Conservation (phyloP, 1,140 invertebrate genomes). For the Heliconius melpomene region DNA sequence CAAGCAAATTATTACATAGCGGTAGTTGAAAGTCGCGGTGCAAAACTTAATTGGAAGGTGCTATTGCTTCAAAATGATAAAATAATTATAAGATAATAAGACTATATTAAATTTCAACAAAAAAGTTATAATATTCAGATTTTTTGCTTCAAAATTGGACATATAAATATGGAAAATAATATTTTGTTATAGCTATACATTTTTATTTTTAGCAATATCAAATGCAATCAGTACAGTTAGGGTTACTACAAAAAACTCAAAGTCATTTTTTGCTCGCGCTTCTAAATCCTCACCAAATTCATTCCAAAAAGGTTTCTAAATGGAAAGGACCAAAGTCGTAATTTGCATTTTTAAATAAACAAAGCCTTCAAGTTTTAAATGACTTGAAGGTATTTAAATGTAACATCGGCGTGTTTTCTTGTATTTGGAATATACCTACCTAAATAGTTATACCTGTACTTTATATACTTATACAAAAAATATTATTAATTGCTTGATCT, state of each 20-base stretch:
- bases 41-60: conserved; percentile 33
- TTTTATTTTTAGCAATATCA: conserved; percentile 18
- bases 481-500: too few relatives aligned
- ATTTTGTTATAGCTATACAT: not conserved
- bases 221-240: conserved; percentile 31
- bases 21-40: conserved; percentile 20
- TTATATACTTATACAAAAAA: too few relatives aligned
- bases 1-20: conserved; percentile 33
- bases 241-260: conserved; percentile 19
- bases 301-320: conserved; percentile 20
- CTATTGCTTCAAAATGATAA: conserved; percentile 15
- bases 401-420: conserved; percentile 3
- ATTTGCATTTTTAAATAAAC: conserved; percentile 8
- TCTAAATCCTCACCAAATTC: not conserved
- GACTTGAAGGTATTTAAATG: conserved; percentile 18
- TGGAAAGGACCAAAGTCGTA: not conserved
- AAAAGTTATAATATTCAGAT: too few relatives aligned
- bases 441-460: not conserved
- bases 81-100: not conserved
- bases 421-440: not conserved
- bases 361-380: conserved; percentile 24
- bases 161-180: not conserved
- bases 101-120: not conserved
- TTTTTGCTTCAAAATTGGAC: too few relatives aligned
- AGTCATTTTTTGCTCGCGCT: conserved; percentile 26